These are phyloP conservation scores for Cephus cinctus DNA, from an alignment of 1,140 invertebrate genomes.

Conservation along the genomic window DNA sequence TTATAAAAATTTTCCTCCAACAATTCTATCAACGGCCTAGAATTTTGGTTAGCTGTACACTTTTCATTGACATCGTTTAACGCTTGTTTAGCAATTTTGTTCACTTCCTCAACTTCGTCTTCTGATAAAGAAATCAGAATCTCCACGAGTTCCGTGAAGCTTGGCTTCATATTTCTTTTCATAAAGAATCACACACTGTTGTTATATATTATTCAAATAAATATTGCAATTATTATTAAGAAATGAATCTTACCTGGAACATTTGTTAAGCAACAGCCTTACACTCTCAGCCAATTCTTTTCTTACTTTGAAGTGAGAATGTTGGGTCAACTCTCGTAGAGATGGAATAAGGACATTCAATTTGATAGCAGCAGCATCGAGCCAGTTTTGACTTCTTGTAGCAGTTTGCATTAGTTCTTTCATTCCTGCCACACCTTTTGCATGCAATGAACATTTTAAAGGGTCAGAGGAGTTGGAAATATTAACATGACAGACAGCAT, in stretches of 20 bases:
- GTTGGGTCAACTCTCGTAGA: constrained; percentile 52
- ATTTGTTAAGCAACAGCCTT: constrained; percentile 56
- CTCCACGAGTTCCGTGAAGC: constrained; percentile 57
- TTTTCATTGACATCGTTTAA: constrained; percentile 48
- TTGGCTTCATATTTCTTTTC: constrained; percentile 60
- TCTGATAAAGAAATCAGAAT: constrained; percentile 61
- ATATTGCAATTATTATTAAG: constrained; percentile 4
- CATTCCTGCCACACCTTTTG: constrained; percentile 27
- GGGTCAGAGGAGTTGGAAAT: constrained; percentile 9
- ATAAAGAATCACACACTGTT: constrained; percentile 22
- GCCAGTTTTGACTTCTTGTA: constrained; percentile 58
- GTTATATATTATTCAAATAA: constrained; percentile 9
- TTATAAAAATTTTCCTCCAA: constrained; percentile 62
- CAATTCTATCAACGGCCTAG: constrained; percentile 52
- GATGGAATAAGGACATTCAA: constrained; percentile 54
- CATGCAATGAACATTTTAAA: constrained; percentile 13
- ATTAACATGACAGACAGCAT: constrained; percentile 9
- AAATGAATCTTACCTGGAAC: constrained; percentile 56
- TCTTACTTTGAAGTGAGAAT: constrained; percentile 60
- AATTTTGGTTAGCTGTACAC: constrained; percentile 33
- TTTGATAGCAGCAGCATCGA: constrained; percentile 58
- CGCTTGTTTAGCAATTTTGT: constrained; percentile 39
- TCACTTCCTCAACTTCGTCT: constrained; percentile 57
- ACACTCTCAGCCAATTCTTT: constrained; percentile 56
- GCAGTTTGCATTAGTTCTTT: constrained; percentile 50